Evolutionary conservation across 2,113 vertebrate genomes (phyloP).

Genomic region (Oreochromis niloticus): DNA sequence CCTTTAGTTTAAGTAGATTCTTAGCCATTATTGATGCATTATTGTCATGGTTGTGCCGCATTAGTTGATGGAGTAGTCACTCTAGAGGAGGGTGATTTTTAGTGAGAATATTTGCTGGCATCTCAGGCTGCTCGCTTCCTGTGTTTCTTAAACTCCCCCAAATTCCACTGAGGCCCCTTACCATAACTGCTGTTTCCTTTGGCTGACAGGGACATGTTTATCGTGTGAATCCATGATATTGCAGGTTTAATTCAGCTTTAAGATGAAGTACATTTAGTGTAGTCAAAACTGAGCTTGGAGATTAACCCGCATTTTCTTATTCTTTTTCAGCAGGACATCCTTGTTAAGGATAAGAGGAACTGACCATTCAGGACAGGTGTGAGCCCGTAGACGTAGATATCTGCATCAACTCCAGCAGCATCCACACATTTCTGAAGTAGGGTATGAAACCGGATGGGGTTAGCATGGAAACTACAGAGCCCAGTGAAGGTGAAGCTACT

Average conservation of each 20-base stretch:
- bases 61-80: not conserved
- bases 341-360: not conserved
- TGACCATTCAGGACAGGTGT: not conserved
- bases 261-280: not conserved
- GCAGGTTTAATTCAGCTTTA: not conserved
- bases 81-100: not conserved
- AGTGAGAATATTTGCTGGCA: not conserved
- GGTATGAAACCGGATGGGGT: slow-evolving; percentile 77
- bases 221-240: not conserved
- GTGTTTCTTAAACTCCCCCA: slow-evolving; percentile 13
- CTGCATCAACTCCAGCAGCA: not conserved
- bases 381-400: not conserved
- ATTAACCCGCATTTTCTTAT: not conserved
- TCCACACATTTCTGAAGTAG: slow-evolving; percentile 7
- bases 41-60: not conserved
- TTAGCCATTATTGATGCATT: not conserved
- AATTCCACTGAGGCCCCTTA: slow-evolving; percentile 24
- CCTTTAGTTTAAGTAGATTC: not conserved
- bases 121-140: slow-evolving; percentile 18
- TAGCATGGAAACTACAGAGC: slow-evolving; percentile 64
- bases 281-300: not conserved
- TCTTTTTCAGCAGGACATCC: not conserved
- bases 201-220: not conserved
- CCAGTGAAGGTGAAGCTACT: slow-evolving; percentile 53
- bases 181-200: slow-evolving; percentile 27